These are phyloP conservation scores for Ammodytes dubius DNA, from an alignment of 2,113 vertebrate genomes.

Conservation along the genomic window DNA sequence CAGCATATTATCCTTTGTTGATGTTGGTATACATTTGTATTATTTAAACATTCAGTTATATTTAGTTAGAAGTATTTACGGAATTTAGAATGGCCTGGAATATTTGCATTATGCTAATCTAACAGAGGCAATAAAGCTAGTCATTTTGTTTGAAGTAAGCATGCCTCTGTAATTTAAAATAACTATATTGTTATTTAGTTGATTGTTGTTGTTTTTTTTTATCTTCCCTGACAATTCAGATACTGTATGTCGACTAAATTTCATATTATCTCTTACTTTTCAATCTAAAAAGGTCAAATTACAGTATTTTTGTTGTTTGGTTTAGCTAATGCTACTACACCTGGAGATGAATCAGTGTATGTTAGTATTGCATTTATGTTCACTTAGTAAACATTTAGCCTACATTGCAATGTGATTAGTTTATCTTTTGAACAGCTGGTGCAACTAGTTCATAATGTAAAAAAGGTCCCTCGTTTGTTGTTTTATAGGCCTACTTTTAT, in stretches of 20 bases:
- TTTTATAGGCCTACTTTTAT: background rate
- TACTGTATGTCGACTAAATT: background rate
- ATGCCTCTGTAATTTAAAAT: background rate
- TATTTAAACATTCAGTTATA: background rate
- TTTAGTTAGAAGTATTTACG: background rate
- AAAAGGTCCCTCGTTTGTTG: background rate
- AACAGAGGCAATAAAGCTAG: background rate
- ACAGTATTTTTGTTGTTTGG: background rate
- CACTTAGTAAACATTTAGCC: background rate
- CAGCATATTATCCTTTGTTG: background rate
- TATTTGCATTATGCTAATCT: too few species aligned
- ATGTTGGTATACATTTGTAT: background rate
- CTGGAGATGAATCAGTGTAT: background rate
- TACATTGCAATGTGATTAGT: background rate
- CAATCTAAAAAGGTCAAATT: background rate
- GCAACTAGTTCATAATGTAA: background rate
- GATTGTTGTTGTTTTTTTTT: too few species aligned
- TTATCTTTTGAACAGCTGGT: conserved; percentile 10
- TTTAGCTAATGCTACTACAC: background rate
- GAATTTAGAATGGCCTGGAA: background rate
- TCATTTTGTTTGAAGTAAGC: background rate
- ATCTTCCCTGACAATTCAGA: background rate
- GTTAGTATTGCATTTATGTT: conserved; percentile 1
- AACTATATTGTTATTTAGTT: background rate
- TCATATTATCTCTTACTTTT: background rate